Base-by-base conservation (phyloP, 2,888 invertebrate species). In the Pollenia angustigena region DNA sequence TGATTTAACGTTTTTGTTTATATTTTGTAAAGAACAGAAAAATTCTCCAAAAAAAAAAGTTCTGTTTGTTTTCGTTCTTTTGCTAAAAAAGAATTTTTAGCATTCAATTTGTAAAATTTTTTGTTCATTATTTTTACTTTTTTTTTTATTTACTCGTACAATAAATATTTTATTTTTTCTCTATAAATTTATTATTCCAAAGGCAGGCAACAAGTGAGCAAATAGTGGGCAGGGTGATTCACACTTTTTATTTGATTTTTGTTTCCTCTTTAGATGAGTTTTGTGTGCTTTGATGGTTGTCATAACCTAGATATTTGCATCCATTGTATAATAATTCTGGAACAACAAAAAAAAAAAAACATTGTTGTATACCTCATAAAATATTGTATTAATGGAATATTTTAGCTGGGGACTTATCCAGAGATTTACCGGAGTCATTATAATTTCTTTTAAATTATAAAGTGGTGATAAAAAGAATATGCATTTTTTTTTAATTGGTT, bases 261-360 rank as follows among this genome's bases (percentile, higher is more conserved):
- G 54, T 50, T 81, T n/a, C 16, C 44, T 18, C 48, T 69, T 18
- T 46, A 7, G 12, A 8, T 46, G 44, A 50, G 42, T 58, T 9
- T 14, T 72, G 18, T 14, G 54, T 54, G 14, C 14, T 40, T 60
- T 75, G 62, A n/a, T 81, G 71, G 40, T 79, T 68, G 68, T 54
- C 68, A 74, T 84, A 84, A 84, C 79, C 84, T 74, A 79, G 46
- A 79, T 84, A 71, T 84, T 74, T 50, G 84, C 42, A 80, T 75
- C 68, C 50, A 75, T 69, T 62, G 60, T 40, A 52, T 74, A 58
- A 42, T 44, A 66, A 79, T 52, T 72, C 58, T 75, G 75, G 68
- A 75, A 46, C 75, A 75, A 62, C 48, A 48, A 58, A 32, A 32
- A 32, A 32, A 32, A 32, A 32, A 32, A 4, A 32, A 32, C 14